phyloP scores from a whole-genome alignment of 2,113 vertebrate genomes.

The Burhinus oedicnemus region DNA sequence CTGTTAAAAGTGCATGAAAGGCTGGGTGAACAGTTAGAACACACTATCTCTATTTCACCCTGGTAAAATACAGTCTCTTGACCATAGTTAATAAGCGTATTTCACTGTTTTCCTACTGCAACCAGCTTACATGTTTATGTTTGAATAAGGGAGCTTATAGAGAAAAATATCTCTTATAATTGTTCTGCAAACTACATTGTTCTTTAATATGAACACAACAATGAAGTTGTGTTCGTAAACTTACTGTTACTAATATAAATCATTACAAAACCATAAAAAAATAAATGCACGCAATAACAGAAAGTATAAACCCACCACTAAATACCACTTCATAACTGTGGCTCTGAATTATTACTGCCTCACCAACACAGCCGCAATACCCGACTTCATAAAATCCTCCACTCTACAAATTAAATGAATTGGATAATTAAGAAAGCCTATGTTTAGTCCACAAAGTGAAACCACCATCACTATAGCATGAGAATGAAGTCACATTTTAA shows the following conservation, averaged over 20 bases:
- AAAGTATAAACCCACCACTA: not conserved
- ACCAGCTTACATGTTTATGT: not conserved
- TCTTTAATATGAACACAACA: not conserved
- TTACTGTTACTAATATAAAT: slow-evolving; percentile 27
- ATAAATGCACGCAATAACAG: not conserved
- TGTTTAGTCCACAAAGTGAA: not conserved
- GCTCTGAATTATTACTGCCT: slow-evolving; percentile 26
- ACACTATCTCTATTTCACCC: not conserved
- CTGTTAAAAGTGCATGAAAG: not conserved
- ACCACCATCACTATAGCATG: not conserved
- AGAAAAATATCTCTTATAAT: not conserved
- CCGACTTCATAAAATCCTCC: not conserved
- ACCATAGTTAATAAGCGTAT: not conserved
- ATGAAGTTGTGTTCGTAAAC: not conserved
- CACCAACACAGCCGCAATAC: not conserved
- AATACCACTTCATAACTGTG: slow-evolving; percentile 5
- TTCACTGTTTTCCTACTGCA: not conserved
- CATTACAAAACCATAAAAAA: slow-evolving; percentile 19
- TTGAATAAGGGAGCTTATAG: not conserved
- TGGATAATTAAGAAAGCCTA: slow-evolving; percentile 25
- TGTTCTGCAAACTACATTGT: not conserved
- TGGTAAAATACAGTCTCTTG: not conserved
- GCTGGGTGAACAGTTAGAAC: not conserved
- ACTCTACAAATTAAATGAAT: not conserved
- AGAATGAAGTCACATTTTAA: not conserved